phyloP scores from a whole-genome alignment of 37 sponge, comb jelly and placozoan genomes.

The Chondrilla cf. caribensis region DNA sequence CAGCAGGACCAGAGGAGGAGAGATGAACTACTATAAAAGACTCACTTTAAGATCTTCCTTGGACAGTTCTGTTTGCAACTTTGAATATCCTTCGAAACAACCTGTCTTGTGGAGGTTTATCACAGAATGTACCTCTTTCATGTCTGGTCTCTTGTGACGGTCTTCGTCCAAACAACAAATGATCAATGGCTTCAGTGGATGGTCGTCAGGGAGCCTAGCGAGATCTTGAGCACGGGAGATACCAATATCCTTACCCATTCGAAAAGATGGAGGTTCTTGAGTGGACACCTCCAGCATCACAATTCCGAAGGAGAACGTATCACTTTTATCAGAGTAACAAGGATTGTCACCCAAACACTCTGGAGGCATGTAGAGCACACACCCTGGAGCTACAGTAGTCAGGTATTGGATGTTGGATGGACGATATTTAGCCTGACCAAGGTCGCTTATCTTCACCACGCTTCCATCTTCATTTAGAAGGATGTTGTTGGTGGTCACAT shows the following conservation, averaged over 20 bases:
- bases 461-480: background rate
- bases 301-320: slow-evolving; percentile 10
- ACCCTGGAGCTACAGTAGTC: slow-evolving; percentile 7
- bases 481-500: slow-evolving; percentile 8
- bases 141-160: background rate
- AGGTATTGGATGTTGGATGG: slow-evolving; percentile 2
- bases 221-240: background rate
- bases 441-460: slow-evolving; percentile 15
- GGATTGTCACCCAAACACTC: background rate
- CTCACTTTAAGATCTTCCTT: no score
- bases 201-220: background rate
- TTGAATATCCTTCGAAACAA: no score
- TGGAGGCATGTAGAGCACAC: slow-evolving; percentile 19
- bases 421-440: slow-evolving; percentile 6
- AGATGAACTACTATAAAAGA: no score
- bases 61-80: no score
- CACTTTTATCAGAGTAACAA: background rate
- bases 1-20: no score
- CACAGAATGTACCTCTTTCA: background rate
- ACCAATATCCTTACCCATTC: background rate
- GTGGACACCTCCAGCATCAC: background rate
- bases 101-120: no score
- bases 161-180: background rate
- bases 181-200: background rate
- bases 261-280: slow-evolving; percentile 6